A percentile compares a stretch with the other conserved stretches of the same genome.
Evolutionary conservation across 1,140 invertebrate genomes (phyloP).

Genomic region (Tribolium castaneum): DNA sequence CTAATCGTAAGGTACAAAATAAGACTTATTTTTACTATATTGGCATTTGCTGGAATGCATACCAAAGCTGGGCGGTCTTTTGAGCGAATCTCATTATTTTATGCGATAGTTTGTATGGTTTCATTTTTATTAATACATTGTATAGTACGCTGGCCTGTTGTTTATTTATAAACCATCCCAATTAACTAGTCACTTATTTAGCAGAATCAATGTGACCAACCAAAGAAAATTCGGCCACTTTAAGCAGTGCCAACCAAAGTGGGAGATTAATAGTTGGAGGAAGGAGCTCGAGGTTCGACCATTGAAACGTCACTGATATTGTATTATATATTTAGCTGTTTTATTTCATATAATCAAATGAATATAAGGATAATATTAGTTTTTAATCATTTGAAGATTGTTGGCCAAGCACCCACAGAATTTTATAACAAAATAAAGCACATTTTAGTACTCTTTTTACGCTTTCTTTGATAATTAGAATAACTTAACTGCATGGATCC

Average conservation of each 20-base stretch:
- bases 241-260: no score
- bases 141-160: neutral
- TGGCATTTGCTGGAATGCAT: neutral
- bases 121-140: constrained; percentile 27
- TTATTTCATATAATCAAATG: constrained; percentile 52
- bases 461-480: neutral
- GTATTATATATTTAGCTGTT: constrained; percentile 53
- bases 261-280: no score
- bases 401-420: constrained; percentile 52
- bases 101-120: constrained; percentile 11
- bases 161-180: neutral
- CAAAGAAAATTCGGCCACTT: no score
- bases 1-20: constrained; percentile 30
- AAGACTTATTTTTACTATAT: constrained; percentile 33
- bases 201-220: no score
- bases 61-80: constrained; percentile 11
- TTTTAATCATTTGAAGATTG: constrained; percentile 43
- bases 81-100: constrained; percentile 29
- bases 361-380: constrained; percentile 50
- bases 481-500: constrained; percentile 3
- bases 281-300: no score
- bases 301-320: neutral
- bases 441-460: constrained; percentile 4
- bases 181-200: no score
- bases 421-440: constrained; percentile 45